Evolutionary conservation across 2,888 invertebrate genomes (phyloP), one percentile per base, ranked within the genome.

Genomic region (Clistopyga incitator): DNA sequence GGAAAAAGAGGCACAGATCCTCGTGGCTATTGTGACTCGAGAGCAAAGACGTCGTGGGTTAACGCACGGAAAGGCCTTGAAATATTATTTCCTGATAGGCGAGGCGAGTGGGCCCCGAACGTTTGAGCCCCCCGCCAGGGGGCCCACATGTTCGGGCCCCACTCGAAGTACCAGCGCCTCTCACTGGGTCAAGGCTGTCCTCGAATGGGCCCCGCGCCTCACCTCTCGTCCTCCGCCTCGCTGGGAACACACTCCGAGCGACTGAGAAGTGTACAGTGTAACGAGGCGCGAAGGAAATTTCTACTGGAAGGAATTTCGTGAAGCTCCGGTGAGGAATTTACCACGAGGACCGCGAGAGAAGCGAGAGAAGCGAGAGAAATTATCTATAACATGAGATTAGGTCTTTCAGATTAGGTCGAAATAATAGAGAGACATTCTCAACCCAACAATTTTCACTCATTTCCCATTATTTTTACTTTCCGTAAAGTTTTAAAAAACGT

Each of bases 101-200:
- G 54, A 54, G 45, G 29, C 20, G 59, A 23, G 15, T 29, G n/a
- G 47, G n/a, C 71, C 70, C 25, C 50, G 23, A 29, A 56, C 47
- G 45, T 77, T 59, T 61, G 74, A n/a, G 64, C 47, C 50, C 76
- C 64, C 34, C 54, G 61, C 64, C 68, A 45, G 23, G 79, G 56
- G 75, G 50, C 68, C 75, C 79, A 76, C 71, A 71, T 64, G 78
- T 54, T 65, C n/a, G 42, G 70, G 64, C 50, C 61, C 34, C 38
- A 11, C 29, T 13, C 23, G 71, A 50, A 25, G 70, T 20, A 50
- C 52, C 61, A 18, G 38, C 61, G 52, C 59, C 29, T 68, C 67
- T 65, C 80, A 85, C 85, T 88, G 80, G 87, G 88, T 88, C 88
- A 88, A 88, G 88, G 88, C 86, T 87, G 85, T 82, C 72, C 72